Evolutionary conservation across 2,888 invertebrate species (phyloP), one percentile per base, ranked within the genome.

Genomic region (Leptinotarsa tumamoca): DNA sequence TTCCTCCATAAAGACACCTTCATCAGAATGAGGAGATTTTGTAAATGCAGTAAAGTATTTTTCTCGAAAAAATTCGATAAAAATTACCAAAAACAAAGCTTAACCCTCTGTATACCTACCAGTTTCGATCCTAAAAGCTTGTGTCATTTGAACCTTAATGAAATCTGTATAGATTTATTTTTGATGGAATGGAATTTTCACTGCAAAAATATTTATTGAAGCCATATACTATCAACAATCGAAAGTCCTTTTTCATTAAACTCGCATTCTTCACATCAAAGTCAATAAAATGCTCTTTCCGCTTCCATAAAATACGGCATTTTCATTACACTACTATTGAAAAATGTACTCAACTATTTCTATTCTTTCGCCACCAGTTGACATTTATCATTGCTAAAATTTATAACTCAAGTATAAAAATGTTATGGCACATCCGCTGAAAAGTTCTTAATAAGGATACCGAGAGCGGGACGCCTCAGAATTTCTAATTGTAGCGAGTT

Each of bases 11-110:
- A 89, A n/a, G 88, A 90, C 68, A 87, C 89, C 0, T 89, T 89
- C 74, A 81, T 97, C 74, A 91, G 91, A 85, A 90, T 95, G 58
- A 94, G 96, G 96, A 7, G 95, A 96, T 86, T 91, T 91, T 87
- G 93, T 94, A 0, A 91, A 92, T 82, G 89, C 92, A 76, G 86
- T 95, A 50, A 90, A 91, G 80, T 89, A 94, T 75, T 96, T 4
- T 5, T 4, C 27, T 27, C 27, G 4, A 27, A 27, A 27, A 27
- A 27, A 27, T 27, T 4, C 4, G 0, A 27, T 1, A 27, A 27
- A 27, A 5, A 27, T 27, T 4, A 27, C 1, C 27, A 27, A 27
- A 4, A 27, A 27, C 27, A 0, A 27, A 27, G 4, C 4, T 27
- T 1, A 27, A 27, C 27, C 4, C 27, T 27, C 4, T 27, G 27